Conservation (phyloP, 1,140 invertebrate species). For the Apis dorsata region DNA sequence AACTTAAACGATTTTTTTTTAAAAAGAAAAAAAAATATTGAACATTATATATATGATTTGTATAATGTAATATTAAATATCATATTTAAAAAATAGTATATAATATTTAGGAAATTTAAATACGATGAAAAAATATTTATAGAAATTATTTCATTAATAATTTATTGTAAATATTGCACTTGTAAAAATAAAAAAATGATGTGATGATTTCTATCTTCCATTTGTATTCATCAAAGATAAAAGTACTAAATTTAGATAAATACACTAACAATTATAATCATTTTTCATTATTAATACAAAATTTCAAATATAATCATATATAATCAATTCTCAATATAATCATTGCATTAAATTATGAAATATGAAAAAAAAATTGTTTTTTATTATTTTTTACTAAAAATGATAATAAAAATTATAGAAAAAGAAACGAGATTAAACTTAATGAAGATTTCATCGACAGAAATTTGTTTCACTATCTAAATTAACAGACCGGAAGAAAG, state of each 20-base stretch:
- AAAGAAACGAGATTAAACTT: not conserved
- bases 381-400: not conserved
- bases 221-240: not conserved
- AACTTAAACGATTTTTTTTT: not conserved
- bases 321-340: too few species aligned
- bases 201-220: not conserved
- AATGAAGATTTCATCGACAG: not conserved
- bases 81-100: too few species aligned
- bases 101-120: not conserved
- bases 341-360: not conserved
- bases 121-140: not conserved
- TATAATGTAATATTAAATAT: not conserved
- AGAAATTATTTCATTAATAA: not conserved
- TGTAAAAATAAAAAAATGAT: too few species aligned
- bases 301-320: too few species aligned
- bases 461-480: constrained; percentile 45
- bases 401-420: too few species aligned
- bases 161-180: too few species aligned
- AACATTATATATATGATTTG: not conserved
- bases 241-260: not conserved
- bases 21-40: not conserved
- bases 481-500: constrained; percentile 44
- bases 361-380: not conserved
- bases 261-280: not conserved
- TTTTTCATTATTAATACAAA: too few species aligned